phyloP scores from a whole-genome alignment of 2,888 invertebrate genomes.

The Drosophila mimica region DNA sequence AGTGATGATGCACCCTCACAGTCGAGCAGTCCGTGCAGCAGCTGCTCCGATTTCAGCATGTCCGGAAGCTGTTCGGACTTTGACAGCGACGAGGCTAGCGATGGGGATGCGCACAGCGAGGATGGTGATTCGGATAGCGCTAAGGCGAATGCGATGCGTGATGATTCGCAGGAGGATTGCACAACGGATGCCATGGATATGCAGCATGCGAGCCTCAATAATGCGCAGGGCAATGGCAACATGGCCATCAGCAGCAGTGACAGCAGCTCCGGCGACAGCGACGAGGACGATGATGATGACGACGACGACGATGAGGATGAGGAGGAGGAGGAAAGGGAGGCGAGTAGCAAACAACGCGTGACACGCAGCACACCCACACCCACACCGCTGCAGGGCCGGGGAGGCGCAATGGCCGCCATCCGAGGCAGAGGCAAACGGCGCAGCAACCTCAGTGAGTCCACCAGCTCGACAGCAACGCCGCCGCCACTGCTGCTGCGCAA shows the following conservation, averaged over 20 bases:
- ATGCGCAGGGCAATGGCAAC: conserved; percentile 67
- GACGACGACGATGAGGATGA: conserved; percentile 44
- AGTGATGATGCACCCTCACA: conserved; percentile 84
- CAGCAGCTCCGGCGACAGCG: conserved; percentile 70
- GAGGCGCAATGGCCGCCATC: conserved; percentile 43
- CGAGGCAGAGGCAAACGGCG: conserved; percentile 68
- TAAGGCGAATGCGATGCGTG: conserved; percentile 45
- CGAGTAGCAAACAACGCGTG: conserved; percentile 42
- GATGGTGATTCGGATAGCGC: conserved; percentile 71
- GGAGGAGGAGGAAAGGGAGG: conserved; percentile 17
- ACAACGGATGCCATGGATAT: conserved; percentile 74
- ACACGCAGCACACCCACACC: conserved; percentile 58
- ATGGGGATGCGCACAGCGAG: conserved; percentile 83
- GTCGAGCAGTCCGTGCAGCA: conserved; percentile 85
- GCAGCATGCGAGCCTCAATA: conserved; percentile 59
- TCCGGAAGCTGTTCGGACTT: conserved; percentile 84
- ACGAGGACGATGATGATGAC: conserved; percentile 50
- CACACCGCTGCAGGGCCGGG: conserved; percentile 40
- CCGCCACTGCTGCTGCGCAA: conserved; percentile 65
- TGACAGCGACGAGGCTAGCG: conserved; percentile 84
- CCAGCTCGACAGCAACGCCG: conserved; percentile 71
- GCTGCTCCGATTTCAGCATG: conserved; percentile 84
- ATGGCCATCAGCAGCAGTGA: conserved; percentile 77
- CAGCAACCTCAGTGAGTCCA: conserved; percentile 70
- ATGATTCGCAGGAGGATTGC: conserved; percentile 61